These are phyloP conservation scores for Corvus moneduloides DNA, from an alignment of 2,113 vertebrate genomes.

Conservation along the genomic window DNA sequence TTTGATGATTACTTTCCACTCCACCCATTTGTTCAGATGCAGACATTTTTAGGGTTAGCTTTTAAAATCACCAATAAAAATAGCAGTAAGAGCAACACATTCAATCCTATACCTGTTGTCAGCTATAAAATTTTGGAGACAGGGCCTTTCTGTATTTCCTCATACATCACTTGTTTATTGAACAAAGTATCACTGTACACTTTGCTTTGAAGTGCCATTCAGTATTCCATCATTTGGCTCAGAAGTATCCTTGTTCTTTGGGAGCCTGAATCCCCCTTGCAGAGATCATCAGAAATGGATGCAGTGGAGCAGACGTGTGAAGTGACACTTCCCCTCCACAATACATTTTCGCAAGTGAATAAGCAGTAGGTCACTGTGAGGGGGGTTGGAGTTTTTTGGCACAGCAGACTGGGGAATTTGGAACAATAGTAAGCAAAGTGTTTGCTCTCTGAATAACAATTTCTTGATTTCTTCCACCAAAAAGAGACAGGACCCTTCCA, in stretches of 20 bases:
- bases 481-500: slow-evolving; percentile 12
- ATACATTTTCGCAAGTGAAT: neutral
- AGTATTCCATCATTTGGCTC: neutral
- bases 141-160: neutral
- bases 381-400: slow-evolving; percentile 1
- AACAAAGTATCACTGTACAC: neutral
- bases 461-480: slow-evolving; percentile 1
- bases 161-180: neutral
- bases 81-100: neutral
- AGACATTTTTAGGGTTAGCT: neutral
- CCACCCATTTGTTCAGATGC: neutral
- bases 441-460: slow-evolving; percentile 43
- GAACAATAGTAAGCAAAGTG: slow-evolving; percentile 33
- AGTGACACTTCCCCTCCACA: neutral
- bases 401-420: neutral
- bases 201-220: neutral
- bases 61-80: neutral
- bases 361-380: neutral
- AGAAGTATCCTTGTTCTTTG: neutral
- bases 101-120: neutral
- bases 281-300: neutral
- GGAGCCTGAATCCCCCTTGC: neutral
- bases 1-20: neutral
- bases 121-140: neutral
- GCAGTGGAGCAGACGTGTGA: neutral